These are phyloP conservation scores for Torymus texanus DNA, from an alignment of 2,888 invertebrate genomes.

Conservation along the genomic window DNA sequence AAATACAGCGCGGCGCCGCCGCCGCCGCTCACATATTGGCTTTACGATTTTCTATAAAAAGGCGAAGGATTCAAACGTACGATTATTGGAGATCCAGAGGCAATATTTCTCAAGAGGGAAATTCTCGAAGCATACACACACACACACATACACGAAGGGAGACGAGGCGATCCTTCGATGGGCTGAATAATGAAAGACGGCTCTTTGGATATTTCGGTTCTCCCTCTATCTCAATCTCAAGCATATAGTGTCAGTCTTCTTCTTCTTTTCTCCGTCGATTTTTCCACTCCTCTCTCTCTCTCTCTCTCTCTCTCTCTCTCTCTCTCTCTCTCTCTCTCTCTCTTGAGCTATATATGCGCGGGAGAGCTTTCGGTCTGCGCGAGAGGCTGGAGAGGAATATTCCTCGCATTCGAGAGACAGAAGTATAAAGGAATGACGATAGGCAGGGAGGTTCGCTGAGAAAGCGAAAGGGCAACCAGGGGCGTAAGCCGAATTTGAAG, in stretches of 20 bases:
- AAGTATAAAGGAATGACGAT: conserved; percentile 17
- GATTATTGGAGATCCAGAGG: conserved; percentile 45
- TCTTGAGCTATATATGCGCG: conserved; percentile 3
- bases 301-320: conserved; percentile 15
- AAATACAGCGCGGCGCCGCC: conserved; percentile 9
- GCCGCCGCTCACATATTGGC: conserved; percentile 26
- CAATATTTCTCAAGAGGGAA: conserved; percentile 53
- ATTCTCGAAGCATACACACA: conserved; percentile 17
- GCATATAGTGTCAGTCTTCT: conserved; percentile 13
- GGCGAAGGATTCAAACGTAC: conserved; percentile 45
- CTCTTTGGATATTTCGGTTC: conserved; percentile 48
- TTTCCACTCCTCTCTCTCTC: conserved; percentile 12
- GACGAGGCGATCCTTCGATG: not conserved
- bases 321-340: conserved; percentile 15
- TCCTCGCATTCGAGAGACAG: not conserved
- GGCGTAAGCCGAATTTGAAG: conserved; percentile 65
- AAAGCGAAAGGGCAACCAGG: not conserved
- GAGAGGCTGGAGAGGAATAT: conserved; percentile 24
- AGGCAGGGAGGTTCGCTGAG: not conserved
- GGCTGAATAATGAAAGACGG: conserved; percentile 55
- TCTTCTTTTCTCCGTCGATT: conserved; percentile 12
- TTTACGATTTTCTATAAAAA: conserved; percentile 53
- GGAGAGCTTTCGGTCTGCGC: not conserved
- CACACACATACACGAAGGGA: not conserved
- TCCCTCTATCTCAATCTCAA: too few species aligned